Conservation (phyloP, 2,113 vertebrate species). For the Spermophilus dauricus region DNA sequence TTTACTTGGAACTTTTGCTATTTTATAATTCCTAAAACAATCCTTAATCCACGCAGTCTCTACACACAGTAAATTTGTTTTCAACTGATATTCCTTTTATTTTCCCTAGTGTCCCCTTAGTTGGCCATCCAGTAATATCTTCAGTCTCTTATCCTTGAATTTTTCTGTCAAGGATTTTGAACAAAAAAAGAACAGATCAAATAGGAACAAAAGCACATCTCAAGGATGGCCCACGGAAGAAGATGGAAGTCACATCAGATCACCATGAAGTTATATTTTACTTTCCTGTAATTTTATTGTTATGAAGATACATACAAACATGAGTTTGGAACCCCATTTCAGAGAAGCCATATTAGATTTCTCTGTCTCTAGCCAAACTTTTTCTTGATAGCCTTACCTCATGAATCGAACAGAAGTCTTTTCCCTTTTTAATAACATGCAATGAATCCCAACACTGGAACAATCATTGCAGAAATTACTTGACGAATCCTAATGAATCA, state of each 20-base stretch:
- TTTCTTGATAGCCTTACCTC: not conserved
- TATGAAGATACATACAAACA: not conserved
- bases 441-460: not conserved
- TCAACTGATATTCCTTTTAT: not conserved
- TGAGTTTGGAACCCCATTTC: not conserved
- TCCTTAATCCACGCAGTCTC: not conserved
- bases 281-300: conserved; percentile 2
- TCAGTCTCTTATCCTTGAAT: not conserved
- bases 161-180: not conserved
- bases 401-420: not conserved
- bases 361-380: not conserved
- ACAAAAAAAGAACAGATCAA: not conserved
- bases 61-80: not conserved
- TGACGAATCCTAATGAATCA: conserved; percentile 79
- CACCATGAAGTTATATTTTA: not conserved
- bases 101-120: not conserved
- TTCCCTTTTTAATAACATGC: not conserved
- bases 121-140: not conserved
- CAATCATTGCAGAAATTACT: not conserved
- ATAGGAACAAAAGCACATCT: not conserved
- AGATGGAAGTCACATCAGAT: not conserved
- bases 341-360: not conserved
- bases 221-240: not conserved
- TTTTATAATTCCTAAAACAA: not conserved
- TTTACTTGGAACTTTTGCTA: not conserved